These are phyloP conservation scores for Araneus ventricosus DNA, from an alignment of 1,140 invertebrate species.

Conservation along the genomic window DNA sequence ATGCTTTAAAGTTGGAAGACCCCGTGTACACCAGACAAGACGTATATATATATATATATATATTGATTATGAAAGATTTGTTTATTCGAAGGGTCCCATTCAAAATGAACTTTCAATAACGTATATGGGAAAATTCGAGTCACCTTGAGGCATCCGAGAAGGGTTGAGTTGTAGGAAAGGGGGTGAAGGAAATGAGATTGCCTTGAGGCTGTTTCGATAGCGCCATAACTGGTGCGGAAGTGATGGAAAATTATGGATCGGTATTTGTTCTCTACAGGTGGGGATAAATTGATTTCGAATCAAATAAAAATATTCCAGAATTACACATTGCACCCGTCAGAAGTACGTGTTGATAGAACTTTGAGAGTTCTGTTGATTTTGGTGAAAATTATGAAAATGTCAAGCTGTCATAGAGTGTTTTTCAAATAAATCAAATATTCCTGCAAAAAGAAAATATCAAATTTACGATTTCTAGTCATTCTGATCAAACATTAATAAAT, in stretches of 20 bases:
- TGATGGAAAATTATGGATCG: constrained; percentile 3
- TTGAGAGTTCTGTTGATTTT: neutral
- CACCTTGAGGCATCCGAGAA: neutral
- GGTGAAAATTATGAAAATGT: too few species aligned
- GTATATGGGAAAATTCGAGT: neutral
- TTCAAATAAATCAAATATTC: too few species aligned
- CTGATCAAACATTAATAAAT: too few species aligned
- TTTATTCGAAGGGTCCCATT: neutral
- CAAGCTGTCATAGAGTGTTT: too few species aligned
- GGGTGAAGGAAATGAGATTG: neutral
- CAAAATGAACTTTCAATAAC: constrained; percentile 9
- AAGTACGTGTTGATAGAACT: neutral
- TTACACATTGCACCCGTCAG: neutral
- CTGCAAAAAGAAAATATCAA: too few species aligned
- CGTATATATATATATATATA: neutral
- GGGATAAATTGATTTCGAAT: constrained; percentile 30
- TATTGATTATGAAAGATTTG: constrained; percentile 5
- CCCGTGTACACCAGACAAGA: neutral
- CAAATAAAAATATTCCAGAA: constrained; percentile 5
- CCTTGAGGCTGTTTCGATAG: constrained; percentile 6
- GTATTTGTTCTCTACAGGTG: constrained; percentile 17
- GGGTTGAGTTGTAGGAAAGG: neutral
- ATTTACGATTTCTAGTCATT: too few species aligned
- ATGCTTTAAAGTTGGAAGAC: neutral
- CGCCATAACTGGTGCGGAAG: neutral